Evolutionary conservation across 2,888 invertebrate genomes (phyloP).

Genomic region (Eupithecia centaureata): DNA sequence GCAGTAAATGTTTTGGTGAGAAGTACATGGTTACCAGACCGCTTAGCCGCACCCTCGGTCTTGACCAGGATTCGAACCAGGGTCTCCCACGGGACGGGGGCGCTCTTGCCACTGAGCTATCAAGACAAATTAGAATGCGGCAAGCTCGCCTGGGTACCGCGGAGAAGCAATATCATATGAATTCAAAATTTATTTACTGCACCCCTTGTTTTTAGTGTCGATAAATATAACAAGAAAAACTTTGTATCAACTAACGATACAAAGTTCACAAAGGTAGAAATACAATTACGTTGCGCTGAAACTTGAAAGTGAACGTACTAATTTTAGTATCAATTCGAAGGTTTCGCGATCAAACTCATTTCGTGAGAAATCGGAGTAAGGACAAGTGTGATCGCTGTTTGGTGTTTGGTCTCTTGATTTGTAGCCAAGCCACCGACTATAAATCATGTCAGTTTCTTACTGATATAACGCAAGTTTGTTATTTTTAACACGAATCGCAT

Average conservation of each 20-base stretch:
- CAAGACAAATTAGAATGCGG: conserved; percentile 77
- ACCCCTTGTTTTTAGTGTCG: conserved; percentile 15
- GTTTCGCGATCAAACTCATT: conserved; percentile 62
- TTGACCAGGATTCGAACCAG: conserved; percentile 84
- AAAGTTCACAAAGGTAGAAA: conserved; percentile 26
- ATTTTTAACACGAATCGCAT: conserved; percentile 39
- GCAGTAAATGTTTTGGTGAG: conserved; percentile 54
- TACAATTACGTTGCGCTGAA: conserved; percentile 42
- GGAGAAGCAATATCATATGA: conserved; percentile 5
- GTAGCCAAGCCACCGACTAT: conserved; percentile 54
- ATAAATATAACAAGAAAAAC: conserved; percentile 15
- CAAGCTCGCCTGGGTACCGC: conserved; percentile 54
- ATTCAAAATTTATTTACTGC: not conserved
- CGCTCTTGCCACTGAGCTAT: conserved; percentile 83
- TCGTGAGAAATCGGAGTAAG: conserved; percentile 67
- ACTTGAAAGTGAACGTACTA: conserved; percentile 61
- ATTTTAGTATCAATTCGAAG: conserved; percentile 53
- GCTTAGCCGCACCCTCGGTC: conserved; percentile 71
- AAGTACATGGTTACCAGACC: conserved; percentile 48
- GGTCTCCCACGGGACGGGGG: conserved; percentile 75
- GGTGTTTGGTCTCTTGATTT: conserved; percentile 52
- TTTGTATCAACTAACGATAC: not conserved
- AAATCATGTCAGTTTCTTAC: conserved; percentile 48
- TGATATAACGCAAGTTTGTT: conserved; percentile 48
- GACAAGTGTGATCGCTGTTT: conserved; percentile 61